Conservation (phyloP, 2,113 vertebrate species). For the Pomatostomus ruficeps region DNA sequence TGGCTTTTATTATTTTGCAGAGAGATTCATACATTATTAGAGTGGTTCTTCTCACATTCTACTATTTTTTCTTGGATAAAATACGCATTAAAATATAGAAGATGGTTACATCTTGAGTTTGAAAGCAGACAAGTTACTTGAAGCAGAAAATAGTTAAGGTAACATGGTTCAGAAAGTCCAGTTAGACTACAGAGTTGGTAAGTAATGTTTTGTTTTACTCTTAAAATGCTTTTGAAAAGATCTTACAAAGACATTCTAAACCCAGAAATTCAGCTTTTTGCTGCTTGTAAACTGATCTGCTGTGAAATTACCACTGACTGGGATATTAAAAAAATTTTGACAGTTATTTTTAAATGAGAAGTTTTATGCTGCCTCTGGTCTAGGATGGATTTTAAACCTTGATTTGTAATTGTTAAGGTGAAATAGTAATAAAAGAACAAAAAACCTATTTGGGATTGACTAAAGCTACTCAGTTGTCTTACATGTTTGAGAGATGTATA, state of each 20-base stretch:
- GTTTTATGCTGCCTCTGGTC: background rate
- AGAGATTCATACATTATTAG: background rate
- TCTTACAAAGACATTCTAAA: background rate
- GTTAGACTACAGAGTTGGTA: background rate
- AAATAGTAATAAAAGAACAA: background rate
- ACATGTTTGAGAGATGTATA: background rate
- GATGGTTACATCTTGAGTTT: background rate
- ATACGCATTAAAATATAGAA: background rate
- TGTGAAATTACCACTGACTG: background rate
- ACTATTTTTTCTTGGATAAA: background rate
- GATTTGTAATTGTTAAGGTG: background rate
- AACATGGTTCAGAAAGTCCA: background rate
- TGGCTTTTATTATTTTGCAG: background rate
- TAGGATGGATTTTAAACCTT: background rate
- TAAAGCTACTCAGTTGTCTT: background rate
- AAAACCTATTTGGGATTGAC: background rate
- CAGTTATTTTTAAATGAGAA: background rate
- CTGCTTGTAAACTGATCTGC: background rate
- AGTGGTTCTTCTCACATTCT: background rate
- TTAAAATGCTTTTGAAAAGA: background rate
- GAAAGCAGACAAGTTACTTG: background rate
- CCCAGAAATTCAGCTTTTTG: background rate
- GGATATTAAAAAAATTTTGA: background rate
- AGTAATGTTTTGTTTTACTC: background rate
- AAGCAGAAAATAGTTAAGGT: background rate